A percentile compares a stretch with the other conserved stretches of the same genome.
Conservation (phyloP, 2,113 vertebrate genomes). For the Muscicapa adusta region DNA sequence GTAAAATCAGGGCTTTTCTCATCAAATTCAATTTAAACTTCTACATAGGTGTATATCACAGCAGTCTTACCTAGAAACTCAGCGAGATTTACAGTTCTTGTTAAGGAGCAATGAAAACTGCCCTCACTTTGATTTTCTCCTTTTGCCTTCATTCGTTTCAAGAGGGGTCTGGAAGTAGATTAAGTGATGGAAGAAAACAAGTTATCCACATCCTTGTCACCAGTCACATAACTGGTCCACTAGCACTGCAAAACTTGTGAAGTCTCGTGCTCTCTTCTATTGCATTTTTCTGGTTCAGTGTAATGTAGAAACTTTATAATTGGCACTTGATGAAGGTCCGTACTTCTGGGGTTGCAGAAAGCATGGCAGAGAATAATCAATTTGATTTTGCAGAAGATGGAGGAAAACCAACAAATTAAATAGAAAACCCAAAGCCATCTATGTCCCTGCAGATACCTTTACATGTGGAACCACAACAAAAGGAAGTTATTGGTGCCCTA, state of each 20-base stretch:
- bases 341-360: neutral
- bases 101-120: neutral
- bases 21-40: neutral
- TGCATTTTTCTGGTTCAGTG: neutral
- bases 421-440: neutral
- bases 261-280: neutral
- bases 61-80: neutral
- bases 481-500: neutral
- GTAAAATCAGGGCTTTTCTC: neutral
- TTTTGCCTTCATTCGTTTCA: neutral
- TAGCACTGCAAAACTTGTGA: neutral
- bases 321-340: rapidly evolving
- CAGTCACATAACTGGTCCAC: neutral
- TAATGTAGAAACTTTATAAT: neutral
- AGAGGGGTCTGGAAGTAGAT: neutral
- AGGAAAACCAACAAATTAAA: neutral
- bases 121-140: neutral
- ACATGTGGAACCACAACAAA: neutral
- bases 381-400: neutral
- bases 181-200: neutral
- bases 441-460: neutral
- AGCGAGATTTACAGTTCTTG: neutral
- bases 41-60: neutral
- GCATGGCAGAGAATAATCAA: neutral
- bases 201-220: neutral